Evolutionary conservation across 1,140 invertebrate genomes (phyloP), one percentile per base, ranked within the genome.

Genomic region (Eriosoma lanigerum): DNA sequence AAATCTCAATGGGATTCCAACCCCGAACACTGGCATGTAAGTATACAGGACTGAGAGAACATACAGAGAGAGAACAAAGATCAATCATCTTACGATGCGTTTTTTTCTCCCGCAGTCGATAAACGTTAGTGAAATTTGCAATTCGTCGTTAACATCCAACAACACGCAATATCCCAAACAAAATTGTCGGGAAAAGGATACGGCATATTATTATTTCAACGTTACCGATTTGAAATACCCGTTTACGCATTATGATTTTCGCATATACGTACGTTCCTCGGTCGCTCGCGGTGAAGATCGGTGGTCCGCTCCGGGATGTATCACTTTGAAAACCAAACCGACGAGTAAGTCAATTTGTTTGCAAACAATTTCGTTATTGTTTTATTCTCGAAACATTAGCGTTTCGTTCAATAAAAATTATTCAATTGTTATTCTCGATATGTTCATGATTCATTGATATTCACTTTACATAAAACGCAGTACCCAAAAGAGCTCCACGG

Each of bases 231-330:
- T 93, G 19, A 86, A 88, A 68, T 92, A 90, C 85, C 89, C 91
- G 1, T 89, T 92, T 84, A 87, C 89, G 66, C 85, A 88, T 64
- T 93, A 92, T 86, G 91, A 92, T 82, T 88, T 92, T 13, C 86
- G 91, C 81, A 88, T 93, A 50, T 89, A 87, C 44, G 87, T 91
- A 81, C 89, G 87, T 82, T 87, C 89, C 17, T 84, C 87, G 81
- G 87, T 86, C 82, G 88, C 90, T 9, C 81, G 84, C 12, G 84
- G 83, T 54, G 87, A 88, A 21, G 84, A 89, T 24, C 89, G 89
- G 84, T 92, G 91, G 91, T 92, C 91, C 48, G 84, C 90, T 58
- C 90, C 88, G 81, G 87, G 87, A 52, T 87, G 86, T 24, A 83
- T 88, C 50, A 87, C 88, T 1, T 87, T 91, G 78, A 86, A 88